phyloP scores from a whole-genome alignment of 1,140 invertebrate genomes.

The Euglossa dilemma region DNA sequence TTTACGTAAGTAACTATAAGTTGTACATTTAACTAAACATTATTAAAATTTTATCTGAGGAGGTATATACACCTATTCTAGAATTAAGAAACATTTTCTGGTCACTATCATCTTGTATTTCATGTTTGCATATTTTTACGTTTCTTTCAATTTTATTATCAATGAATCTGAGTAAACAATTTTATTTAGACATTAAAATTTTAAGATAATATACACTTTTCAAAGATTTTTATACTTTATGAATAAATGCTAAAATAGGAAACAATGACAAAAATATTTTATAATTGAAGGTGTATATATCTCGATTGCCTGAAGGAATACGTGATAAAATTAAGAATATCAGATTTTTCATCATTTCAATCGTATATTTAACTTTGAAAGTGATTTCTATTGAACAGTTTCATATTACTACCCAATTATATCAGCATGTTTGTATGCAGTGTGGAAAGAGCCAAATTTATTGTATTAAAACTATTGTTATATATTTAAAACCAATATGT shows the following conservation, averaged over 20 bases:
- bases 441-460: constrained; percentile 3
- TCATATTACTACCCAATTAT: constrained; percentile 18
- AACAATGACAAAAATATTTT: background rate
- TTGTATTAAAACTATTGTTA: background rate
- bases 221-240: constrained; percentile 21
- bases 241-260: background rate
- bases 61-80: constrained; percentile 33
- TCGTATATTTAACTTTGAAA: background rate
- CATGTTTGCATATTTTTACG: background rate
- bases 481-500: background rate
- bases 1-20: constrained; percentile 60
- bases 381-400: constrained; percentile 13
- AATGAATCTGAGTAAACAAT: background rate
- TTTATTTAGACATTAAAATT: background rate
- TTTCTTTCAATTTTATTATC: background rate
- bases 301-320: constrained; percentile 8
- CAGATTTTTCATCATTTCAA: constrained; percentile 19
- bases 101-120: background rate
- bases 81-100: constrained; percentile 17
- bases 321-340: constrained; percentile 14
- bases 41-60: constrained; percentile 11
- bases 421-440: constrained; percentile 1
- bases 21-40: constrained; percentile 49
- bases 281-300: constrained; percentile 31
- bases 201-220: background rate